Base-by-base conservation (phyloP, 2,113 vertebrate species). In the Oryzias javanicus region DNA sequence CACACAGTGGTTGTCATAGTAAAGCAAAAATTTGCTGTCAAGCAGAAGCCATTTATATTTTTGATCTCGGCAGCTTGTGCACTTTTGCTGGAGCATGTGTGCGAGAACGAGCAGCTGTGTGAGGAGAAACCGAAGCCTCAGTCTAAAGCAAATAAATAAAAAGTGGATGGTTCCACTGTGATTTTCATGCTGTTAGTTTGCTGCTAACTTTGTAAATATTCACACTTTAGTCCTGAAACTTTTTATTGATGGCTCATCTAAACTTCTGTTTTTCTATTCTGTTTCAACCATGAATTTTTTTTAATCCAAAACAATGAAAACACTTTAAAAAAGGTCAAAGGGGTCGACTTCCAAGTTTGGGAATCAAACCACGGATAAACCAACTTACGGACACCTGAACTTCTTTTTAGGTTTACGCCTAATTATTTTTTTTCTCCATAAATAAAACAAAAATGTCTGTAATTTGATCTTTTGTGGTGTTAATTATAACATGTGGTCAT, bases 101-200 rank as follows among this genome's bases (percentile, higher is more conserved):
- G 59, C 24, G 60, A 49, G 70, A 52, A 59, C 55, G 63, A 42
- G 53, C 49, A 70, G 48, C 63, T 20, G 51, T 56, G 52, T 49
- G 50, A 64, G 57, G 35, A 49, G 58, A 59, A 64, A 68, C 70
- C 66, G 71, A 78, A n/a, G 66, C 20, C 55, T 77, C 16, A 74
- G 76, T 35, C 78, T 50, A 70, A 53, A 84, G 76, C 64, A 10
- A 72, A 17, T 82, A 76, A 80, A 74, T 55, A 74, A 60, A 47
- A 35, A 67, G n/a, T 5, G 10, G 16, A n/a, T 47, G n/a, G 8
- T 12, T 47, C n/a, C 46, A 47, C 46, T 46, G 16, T 46, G 44
- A n/a, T 46, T 46, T 46, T n/a, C 44, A 46, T 6, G 16, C 44
- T 18, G n/a, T 7, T 18, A 47, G n/a, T 47, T 47, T 47, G 12